Evolutionary conservation across 2,888 invertebrate species (phyloP), one percentile per base, ranked within the genome.

Genomic region (Schizotus pectinicornis): DNA sequence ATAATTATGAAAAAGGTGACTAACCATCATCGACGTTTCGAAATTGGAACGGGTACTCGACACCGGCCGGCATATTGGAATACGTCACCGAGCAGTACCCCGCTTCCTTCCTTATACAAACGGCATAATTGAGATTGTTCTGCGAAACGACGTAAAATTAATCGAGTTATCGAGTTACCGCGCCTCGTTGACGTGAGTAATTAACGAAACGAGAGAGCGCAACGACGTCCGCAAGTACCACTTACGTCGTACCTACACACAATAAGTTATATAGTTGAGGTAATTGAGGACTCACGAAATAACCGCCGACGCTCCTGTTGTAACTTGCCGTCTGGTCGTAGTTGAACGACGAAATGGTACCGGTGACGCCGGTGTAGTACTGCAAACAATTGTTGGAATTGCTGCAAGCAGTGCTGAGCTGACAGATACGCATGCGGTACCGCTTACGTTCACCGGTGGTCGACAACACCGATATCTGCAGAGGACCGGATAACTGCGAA

Each of bases 111-210:
- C 83, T 77, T 61, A 91, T 85, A 72, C 91, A 91, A 63, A 90
- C 87, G 0, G 87, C 90, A 74, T 91, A 91, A 74, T 91, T 91
- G 2, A 91, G 76, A 75, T 91, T 89, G 71, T 90, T 91, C 91
- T 91, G 75, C 31, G 85, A 85, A 45, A 45, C 11, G 22, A 36
- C 33, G 8, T 37, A 62, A 67, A 57, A 51, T 55, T 62, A 38
- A 49, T 49, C 13, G 22, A 9, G 9, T 8, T 43, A 13, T 43
- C 39, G 11, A 30, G 14, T n/a, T 50, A 11, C 7, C 22, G 5
- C 22, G 22, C 22, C 5, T 22, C 22, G 22, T 22, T 22, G 2
- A 5, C 22, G 2, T 22, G 2, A n/a, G 3, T 22, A 22, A 22
- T 22, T 22, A 22, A 22, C 2, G 2, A 22, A 22, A 22, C 22